phyloP scores from a whole-genome alignment of 1,140 invertebrate species.

The Aleiodes sp. region DNA sequence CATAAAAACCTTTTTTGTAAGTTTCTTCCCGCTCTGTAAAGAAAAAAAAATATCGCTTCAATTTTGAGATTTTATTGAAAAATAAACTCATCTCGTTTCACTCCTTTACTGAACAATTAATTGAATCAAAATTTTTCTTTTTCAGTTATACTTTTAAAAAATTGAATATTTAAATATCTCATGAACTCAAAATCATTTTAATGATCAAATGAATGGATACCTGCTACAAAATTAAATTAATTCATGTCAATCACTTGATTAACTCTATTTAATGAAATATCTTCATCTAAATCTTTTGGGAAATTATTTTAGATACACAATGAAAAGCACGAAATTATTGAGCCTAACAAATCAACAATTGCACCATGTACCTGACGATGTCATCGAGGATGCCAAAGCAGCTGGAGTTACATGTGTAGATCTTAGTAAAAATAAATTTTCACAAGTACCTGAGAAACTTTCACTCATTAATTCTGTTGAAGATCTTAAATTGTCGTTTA shows the following conservation, averaged over 20 bases:
- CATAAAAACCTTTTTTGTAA: too few relatives aligned
- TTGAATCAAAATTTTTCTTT: too few relatives aligned
- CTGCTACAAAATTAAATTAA: too few relatives aligned
- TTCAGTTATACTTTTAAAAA: too few relatives aligned
- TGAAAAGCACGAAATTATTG: constrained; percentile 77
- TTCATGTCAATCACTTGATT: constrained; percentile 15
- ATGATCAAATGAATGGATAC: too few relatives aligned
- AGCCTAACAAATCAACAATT: constrained; percentile 74
- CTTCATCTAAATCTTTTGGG: constrained; percentile 11
- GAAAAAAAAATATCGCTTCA: too few relatives aligned
- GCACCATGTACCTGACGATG: constrained; percentile 72
- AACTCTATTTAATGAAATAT: background rate
- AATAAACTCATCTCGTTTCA: too few relatives aligned
- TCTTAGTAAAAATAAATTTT: constrained; percentile 81
- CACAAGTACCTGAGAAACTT: constrained; percentile 71
- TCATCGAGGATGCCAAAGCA: constrained; percentile 75
- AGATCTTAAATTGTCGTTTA: constrained; percentile 76
- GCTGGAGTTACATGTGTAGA: constrained; percentile 81
- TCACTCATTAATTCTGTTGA: constrained; percentile 66
- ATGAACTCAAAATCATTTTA: too few relatives aligned
- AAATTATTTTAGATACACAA: constrained; percentile 72
- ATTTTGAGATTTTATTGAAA: too few relatives aligned
- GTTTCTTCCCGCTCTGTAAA: too few relatives aligned
- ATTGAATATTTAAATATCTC: too few relatives aligned
- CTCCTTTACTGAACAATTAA: too few relatives aligned